Conservation (phyloP, 2,888 invertebrate genomes). For the Stenodema calcarata region DNA sequence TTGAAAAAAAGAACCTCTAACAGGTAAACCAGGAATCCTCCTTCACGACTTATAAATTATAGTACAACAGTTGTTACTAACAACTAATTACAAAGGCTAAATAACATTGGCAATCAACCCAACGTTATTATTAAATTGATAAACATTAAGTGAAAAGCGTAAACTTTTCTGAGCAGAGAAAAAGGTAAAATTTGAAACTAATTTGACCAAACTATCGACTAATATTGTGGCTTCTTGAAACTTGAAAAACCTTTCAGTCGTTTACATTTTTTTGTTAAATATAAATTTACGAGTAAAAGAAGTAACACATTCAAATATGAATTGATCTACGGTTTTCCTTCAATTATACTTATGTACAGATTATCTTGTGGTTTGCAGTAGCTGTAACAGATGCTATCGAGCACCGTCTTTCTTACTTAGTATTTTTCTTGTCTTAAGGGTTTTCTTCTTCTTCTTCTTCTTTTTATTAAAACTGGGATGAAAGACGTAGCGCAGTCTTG, state of each 20-base stretch:
- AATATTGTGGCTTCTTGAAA: background rate
- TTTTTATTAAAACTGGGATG: conserved; percentile 28
- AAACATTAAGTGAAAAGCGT: background rate
- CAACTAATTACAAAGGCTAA: background rate
- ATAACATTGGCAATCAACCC: background rate
- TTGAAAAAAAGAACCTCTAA: background rate
- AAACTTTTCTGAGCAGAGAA: conserved; percentile 27
- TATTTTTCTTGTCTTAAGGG: background rate
- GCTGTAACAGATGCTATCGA: background rate
- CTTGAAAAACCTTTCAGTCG: conserved; percentile 23
- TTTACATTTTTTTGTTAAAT: background rate
- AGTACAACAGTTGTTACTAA: background rate
- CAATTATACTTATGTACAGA: background rate
- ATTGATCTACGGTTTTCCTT: conserved; percentile 4
- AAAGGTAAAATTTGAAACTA: conserved; percentile 16
- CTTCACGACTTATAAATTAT: background rate
- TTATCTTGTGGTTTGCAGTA: background rate
- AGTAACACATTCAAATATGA: background rate
- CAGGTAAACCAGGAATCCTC: background rate
- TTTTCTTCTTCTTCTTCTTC: background rate
- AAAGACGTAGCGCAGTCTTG: conserved; percentile 34
- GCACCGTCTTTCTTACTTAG: background rate
- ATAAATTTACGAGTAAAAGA: conserved; percentile 8
- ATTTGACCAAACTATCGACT: background rate
- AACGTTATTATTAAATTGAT: background rate